phyloP scores from a whole-genome alignment of 2,113 vertebrate genomes.

The Ibidorhyncha struthersii region DNA sequence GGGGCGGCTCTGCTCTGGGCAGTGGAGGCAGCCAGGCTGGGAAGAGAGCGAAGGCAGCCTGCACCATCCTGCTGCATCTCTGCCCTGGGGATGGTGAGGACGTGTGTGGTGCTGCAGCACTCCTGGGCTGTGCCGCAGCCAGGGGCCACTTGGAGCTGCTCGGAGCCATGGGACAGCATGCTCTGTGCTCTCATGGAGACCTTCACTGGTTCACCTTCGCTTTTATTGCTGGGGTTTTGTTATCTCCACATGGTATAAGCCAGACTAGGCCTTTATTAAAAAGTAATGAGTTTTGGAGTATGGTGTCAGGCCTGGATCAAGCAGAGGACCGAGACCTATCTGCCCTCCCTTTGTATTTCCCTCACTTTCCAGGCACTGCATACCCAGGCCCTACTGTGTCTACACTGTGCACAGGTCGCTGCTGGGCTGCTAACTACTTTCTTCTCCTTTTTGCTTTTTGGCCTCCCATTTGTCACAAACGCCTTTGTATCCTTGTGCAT shows the following conservation, averaged over 20 bases:
- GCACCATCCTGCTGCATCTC: not conserved
- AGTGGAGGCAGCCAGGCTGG: not conserved
- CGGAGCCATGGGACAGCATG: fast-evolving
- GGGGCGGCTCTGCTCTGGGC: not conserved
- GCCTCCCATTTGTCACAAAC: not conserved
- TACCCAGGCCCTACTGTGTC: not conserved
- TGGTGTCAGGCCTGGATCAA: not conserved
- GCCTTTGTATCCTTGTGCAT: not conserved
- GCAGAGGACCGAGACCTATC: fast-evolving
- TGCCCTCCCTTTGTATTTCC: fast-evolving
- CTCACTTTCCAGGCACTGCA: not conserved
- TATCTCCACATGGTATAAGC: fast-evolving
- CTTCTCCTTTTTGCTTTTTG: not conserved
- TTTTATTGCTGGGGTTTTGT: not conserved
- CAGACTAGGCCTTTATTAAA: not conserved
- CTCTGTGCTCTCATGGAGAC: fast-evolving
- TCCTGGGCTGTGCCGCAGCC: not conserved
- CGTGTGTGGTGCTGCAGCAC: fast-evolving
- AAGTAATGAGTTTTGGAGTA: not conserved
- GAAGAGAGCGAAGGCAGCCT: not conserved
- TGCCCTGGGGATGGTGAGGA: fast-evolving
- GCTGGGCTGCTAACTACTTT: not conserved
- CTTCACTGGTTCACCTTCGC: not conserved
- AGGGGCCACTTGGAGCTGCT: not conserved
- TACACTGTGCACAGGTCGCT: fast-evolving